A percentile compares a stretch with the other conserved stretches of the same genome.
These are phyloP conservation scores for Miniopterus natalensis DNA, from an alignment of 2,113 vertebrate genomes.

Conservation along the genomic window DNA sequence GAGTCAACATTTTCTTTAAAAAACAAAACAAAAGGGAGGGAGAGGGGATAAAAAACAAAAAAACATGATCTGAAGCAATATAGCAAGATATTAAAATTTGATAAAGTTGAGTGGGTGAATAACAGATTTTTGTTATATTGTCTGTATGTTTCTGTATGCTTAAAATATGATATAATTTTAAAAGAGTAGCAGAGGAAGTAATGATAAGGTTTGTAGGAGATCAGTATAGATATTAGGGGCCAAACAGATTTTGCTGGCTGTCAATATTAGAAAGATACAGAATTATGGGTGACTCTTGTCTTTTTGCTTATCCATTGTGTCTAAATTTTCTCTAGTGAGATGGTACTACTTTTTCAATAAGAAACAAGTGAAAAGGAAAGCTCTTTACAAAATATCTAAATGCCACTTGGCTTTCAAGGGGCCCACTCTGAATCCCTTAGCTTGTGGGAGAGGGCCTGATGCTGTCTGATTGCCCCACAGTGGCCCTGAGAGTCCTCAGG, in stretches of 20 bases:
- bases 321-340: slow-evolving; percentile 21
- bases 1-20: slow-evolving; percentile 5
- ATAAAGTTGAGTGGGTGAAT: not conserved
- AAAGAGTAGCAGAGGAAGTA: not conserved
- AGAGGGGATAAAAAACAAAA: not conserved
- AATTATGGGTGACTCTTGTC: not conserved
- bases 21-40: not conserved
- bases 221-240: not conserved
- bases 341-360: not conserved
- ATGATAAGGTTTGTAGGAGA: not conserved
- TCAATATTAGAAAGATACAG: not conserved
- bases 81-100: slow-evolving; percentile 41
- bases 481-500: not conserved
- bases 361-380: not conserved
- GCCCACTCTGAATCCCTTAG: not conserved
- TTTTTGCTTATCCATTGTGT: not conserved
- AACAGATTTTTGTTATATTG: not conserved
- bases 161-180: not conserved
- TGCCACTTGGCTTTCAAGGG: not conserved
- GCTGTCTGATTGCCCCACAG: accelerated
- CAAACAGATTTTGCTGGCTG: not conserved
- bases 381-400: not conserved
- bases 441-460: not conserved
- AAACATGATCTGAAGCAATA: not conserved
- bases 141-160: not conserved